phyloP scores from a whole-genome alignment of 2,113 vertebrate species.

The Lamprologus tigripictilis region DNA sequence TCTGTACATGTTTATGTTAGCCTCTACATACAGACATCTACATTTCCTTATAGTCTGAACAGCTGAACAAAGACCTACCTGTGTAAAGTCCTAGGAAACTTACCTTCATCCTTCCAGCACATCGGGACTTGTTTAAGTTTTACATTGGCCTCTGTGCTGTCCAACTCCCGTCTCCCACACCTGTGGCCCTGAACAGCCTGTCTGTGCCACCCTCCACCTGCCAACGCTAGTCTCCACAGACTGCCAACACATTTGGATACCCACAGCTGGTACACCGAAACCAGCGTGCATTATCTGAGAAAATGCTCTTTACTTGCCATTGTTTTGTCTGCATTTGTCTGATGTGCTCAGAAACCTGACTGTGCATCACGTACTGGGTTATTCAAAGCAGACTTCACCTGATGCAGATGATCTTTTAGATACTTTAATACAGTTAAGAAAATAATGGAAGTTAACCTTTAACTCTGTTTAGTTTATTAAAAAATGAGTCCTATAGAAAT shows the following conservation, averaged over 20 bases:
- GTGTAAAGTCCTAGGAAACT: conserved; percentile 42
- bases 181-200: conserved; percentile 43
- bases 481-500: background rate
- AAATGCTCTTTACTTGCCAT: background rate
- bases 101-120: conserved; percentile 38
- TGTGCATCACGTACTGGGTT: background rate
- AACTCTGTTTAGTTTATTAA: background rate
- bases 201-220: conserved; percentile 28
- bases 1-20: background rate
- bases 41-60: conserved; percentile 27
- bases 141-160: background rate
- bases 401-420: background rate
- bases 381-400: background rate
- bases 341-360: background rate
- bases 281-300: background rate
- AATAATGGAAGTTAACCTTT: background rate
- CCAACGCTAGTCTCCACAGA: background rate
- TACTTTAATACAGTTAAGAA: background rate
- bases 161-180: conserved; percentile 37
- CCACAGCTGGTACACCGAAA: background rate
- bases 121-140: conserved; percentile 39
- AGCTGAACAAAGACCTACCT: conserved; percentile 56
- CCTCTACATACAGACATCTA: conserved; percentile 30
- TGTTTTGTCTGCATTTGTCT: background rate
- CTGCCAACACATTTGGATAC: conserved; percentile 1